These are phyloP conservation scores for Heliconius ethilla DNA, from an alignment of 2,888 invertebrate genomes.

Conservation along the genomic window DNA sequence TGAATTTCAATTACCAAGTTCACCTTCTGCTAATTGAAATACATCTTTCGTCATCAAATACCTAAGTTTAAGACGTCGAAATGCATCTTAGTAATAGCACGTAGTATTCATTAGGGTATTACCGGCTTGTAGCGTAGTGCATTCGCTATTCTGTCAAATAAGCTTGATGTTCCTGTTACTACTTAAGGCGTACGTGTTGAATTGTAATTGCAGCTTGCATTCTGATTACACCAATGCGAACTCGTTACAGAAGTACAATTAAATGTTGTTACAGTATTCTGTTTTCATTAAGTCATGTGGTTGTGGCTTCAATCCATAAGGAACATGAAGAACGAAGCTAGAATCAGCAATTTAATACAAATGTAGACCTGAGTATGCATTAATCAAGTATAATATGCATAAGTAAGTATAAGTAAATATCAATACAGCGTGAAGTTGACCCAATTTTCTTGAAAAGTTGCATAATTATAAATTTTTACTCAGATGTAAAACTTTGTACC, in stretches of 20 bases:
- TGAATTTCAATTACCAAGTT: conserved; percentile 27
- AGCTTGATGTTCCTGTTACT: conserved; percentile 35
- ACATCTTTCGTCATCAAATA: conserved; percentile 17
- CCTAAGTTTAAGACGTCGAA: conserved; percentile 31
- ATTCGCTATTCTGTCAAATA: conserved; percentile 41
- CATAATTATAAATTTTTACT: too few relatives aligned
- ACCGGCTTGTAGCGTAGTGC: conserved; percentile 34
- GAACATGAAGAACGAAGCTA: background rate
- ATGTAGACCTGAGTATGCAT: background rate
- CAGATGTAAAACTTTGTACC: too few relatives aligned
- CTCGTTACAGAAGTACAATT: conserved; percentile 15
- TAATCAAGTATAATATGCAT: too few relatives aligned
- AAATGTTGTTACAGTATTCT: background rate
- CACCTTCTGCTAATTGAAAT: conserved; percentile 21
- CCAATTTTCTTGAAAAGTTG: too few relatives aligned
- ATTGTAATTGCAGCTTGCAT: conserved; percentile 36
- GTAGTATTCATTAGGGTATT: conserved; percentile 37
- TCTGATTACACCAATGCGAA: conserved; percentile 25
- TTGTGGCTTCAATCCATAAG: background rate
- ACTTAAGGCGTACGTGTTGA: conserved; percentile 38
- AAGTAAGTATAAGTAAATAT: too few relatives aligned
- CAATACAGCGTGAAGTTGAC: too few relatives aligned
- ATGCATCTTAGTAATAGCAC: conserved; percentile 32
- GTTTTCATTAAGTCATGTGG: background rate
- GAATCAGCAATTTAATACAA: background rate